These are phyloP conservation scores for Chrysodeixis includens DNA, from an alignment of 2,888 invertebrate genomes.

Conservation along the genomic window DNA sequence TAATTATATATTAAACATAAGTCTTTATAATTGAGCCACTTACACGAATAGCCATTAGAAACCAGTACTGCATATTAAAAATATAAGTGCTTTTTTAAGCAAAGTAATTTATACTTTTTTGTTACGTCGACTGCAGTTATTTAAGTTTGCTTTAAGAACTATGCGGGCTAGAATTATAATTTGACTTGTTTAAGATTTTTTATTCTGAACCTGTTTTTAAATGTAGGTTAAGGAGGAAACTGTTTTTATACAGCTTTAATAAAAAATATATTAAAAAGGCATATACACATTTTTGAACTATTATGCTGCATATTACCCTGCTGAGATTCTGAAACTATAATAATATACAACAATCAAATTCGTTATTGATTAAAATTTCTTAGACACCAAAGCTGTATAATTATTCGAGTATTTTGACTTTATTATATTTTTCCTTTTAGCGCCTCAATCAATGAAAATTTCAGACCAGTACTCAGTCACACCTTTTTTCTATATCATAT, in stretches of 20 bases:
- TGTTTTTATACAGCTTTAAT: not conserved
- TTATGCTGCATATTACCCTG: no score
- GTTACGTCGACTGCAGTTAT: not conserved
- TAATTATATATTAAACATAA: conserved; percentile 23
- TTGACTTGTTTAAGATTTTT: not conserved
- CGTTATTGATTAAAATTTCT: not conserved
- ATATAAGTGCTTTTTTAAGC: conserved; percentile 7
- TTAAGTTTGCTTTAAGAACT: not conserved
- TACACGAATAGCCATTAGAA: conserved; percentile 10
- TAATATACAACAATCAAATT: not conserved
- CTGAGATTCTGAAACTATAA: no score
- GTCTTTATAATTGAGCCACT: conserved; percentile 14
- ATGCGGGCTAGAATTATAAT: not conserved
- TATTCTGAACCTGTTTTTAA: not conserved
- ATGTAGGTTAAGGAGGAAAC: not conserved
- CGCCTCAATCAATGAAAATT: no score
- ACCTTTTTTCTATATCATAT: no score
- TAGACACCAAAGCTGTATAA: not conserved
- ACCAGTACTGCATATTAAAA: conserved; percentile 8
- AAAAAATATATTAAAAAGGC: no score
- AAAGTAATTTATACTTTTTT: not conserved
- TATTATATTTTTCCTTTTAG: no score
- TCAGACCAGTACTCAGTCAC: no score
- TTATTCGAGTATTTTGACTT: no score
- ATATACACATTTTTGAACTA: no score